A percentile compares a stretch with the other conserved stretches of the same genome.
Evolutionary conservation across 2,888 invertebrate genomes (phyloP).

Genomic region (Drosophila percnosoma): DNA sequence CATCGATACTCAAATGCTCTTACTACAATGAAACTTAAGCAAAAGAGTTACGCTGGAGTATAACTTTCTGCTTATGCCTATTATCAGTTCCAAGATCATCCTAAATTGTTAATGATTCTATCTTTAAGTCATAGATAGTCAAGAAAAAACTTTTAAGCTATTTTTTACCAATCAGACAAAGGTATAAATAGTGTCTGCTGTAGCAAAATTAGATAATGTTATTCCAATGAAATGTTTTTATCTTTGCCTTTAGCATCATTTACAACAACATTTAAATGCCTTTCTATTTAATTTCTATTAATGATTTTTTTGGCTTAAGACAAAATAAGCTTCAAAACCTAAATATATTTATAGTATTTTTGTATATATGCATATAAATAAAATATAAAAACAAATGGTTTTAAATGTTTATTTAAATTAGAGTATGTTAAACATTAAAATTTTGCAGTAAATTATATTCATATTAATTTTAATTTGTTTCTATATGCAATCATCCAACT

Average conservation of each 20-base stretch:
- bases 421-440: neutral
- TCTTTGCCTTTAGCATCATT: neutral
- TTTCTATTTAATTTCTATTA: neutral
- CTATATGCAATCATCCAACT: neutral
- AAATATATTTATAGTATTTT: neutral
- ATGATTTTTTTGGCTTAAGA: neutral
- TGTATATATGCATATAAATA: neutral
- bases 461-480: neutral
- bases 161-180: neutral
- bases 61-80: neutral
- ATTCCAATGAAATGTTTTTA: neutral
- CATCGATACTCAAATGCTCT: constrained; percentile 47
- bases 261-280: neutral
- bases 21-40: neutral
- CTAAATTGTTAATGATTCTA: neutral
- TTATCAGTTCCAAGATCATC: neutral
- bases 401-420: neutral
- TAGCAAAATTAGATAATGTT: neutral
- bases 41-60: neutral
- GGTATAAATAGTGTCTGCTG: neutral
- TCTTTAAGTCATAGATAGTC: no score
- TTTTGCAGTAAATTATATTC: neutral
- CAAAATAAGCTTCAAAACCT: neutral
- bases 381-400: neutral
- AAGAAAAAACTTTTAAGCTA: no score